These are phyloP conservation scores for Andrena fulva DNA, from an alignment of 2,888 invertebrate genomes.

Conservation along the genomic window DNA sequence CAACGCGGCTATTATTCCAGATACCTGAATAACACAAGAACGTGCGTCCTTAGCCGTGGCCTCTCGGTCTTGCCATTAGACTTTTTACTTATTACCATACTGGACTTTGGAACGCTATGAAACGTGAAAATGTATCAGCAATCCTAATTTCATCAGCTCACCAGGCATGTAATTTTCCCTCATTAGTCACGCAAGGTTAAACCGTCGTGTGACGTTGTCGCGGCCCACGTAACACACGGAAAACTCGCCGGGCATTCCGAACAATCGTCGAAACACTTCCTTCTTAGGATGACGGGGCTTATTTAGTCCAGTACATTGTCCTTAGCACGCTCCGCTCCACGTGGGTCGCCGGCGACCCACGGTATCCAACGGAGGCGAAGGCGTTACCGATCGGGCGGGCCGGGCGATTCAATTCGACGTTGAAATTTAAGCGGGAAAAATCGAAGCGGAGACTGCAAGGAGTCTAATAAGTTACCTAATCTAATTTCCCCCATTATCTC, in stretches of 20 bases:
- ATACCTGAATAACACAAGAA: conserved; percentile 23
- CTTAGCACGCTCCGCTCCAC: too few relatives aligned
- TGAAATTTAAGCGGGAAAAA: too few relatives aligned
- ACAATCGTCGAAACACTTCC: neutral
- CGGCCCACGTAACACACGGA: neutral
- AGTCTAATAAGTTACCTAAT: too few relatives aligned
- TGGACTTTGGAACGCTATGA: neutral
- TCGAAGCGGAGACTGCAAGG: too few relatives aligned
- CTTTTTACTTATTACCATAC: neutral
- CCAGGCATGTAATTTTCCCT: neutral
- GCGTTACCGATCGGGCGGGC: too few relatives aligned
- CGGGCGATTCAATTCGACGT: too few relatives aligned
- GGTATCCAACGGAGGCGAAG: too few relatives aligned
- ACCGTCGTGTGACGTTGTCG: neutral
- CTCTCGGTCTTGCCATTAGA: neutral
- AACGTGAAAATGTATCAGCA: neutral
- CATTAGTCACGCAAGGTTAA: conserved; percentile 1
- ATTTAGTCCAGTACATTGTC: too few relatives aligned
- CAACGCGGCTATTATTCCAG: conserved; percentile 38
- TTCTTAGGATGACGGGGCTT: neutral
- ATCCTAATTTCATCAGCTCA: too few relatives aligned
- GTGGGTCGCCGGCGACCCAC: too few relatives aligned
- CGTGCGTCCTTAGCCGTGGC: neutral
- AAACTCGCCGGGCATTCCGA: neutral
- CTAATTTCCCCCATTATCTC: too few relatives aligned